Base-by-base conservation (phyloP, 1,140 invertebrate genomes). In the Latrodectus geometricus region DNA sequence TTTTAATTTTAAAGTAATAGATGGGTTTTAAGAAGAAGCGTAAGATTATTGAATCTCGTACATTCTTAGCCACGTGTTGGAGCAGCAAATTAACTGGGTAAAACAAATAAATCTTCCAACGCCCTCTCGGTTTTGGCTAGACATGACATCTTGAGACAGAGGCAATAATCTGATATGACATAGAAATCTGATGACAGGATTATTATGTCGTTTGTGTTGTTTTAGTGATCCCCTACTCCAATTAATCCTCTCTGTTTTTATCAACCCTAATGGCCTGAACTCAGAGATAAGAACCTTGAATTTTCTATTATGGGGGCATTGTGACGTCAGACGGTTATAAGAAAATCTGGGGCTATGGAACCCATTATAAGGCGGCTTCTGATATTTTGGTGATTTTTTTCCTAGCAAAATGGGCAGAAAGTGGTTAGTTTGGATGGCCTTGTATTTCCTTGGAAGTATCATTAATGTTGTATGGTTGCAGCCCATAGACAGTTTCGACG, bases 231-330 rank as follows among this genome's bases (percentile, higher is more conserved):
- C 50, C 14, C 12, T 80, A 52, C 66, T 72, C 50, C 68, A 70
- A 73, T 82, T 48, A 82, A 73, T 72, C 50, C 81, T 68, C 61
- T 49, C 49, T 84, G 35, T 74, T 35, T n/a, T n/a, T 76, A 84
- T 84, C 48, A 49, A 50, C 72, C 23, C 50, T 75, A 76, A 84
- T 82, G 69, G 80, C 73, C 21, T 12, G 72, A 76, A 75, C 35
- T 35, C 35, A 20, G 5, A 56, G 81, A 84, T 84, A 84, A 84
- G 81, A 84, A 76, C 81, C 81, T 84, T 84, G 81, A 84, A 84
- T 84, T 76, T 11, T 21, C 50, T 75, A 84, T 84, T 65, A 84
- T 84, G 73, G 73, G 81, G 81, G 81, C 52, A n/a, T 21, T 49
- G 17, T 75, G 81, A 84, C 81, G 81, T 76, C 56, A 84, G 17